Percentiles rank a stretch among this genome's conserved stretches.
These are phyloP conservation scores for Xenentodon cancila DNA, from an alignment of 2,797 vertebrate species.

Conservation along the genomic window DNA sequence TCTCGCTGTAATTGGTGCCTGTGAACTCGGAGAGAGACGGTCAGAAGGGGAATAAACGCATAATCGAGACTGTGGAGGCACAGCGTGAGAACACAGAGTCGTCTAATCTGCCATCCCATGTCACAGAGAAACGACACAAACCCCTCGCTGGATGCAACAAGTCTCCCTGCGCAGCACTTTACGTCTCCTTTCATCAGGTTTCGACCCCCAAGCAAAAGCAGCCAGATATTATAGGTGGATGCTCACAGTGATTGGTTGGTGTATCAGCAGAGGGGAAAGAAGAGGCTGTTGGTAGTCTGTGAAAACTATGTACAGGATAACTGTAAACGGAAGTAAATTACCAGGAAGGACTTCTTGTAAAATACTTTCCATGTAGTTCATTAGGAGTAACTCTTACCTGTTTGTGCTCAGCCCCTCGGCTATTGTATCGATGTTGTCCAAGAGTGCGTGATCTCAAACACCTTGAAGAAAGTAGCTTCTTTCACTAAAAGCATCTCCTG, in stretches of 20 bases:
- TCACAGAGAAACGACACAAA: conserved; percentile 59
- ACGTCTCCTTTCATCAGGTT: conserved; percentile 18
- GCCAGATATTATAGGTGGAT: conserved; percentile 23
- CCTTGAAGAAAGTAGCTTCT: conserved; percentile 33
- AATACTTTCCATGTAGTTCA: conserved; percentile 18
- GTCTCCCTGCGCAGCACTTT: conserved; percentile 39
- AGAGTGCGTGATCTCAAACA: conserved; percentile 32
- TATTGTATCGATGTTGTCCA: conserved; percentile 14
- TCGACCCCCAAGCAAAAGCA: conserved; percentile 27
- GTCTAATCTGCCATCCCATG: conserved; percentile 59
- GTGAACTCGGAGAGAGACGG: conserved; percentile 51
- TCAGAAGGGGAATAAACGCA: conserved; percentile 12
- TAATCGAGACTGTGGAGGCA: conserved; percentile 39
- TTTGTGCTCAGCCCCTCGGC: conserved; percentile 27
- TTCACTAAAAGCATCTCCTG: conserved; percentile 7
- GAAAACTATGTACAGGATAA: background rate
- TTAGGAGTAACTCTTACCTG: conserved; percentile 14
- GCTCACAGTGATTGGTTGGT: conserved; percentile 28
- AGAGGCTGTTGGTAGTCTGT: background rate
- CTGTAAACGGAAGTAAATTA: conserved; percentile 13
- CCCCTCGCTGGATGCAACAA: conserved; percentile 56
- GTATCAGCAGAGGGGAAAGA: background rate
- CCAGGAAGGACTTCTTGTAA: conserved; percentile 9
- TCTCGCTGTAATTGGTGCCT: conserved; percentile 65
- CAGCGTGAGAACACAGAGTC: background rate